phyloP scores from a whole-genome alignment of 1,140 invertebrate genomes.

The Mercenaria mercenaria region DNA sequence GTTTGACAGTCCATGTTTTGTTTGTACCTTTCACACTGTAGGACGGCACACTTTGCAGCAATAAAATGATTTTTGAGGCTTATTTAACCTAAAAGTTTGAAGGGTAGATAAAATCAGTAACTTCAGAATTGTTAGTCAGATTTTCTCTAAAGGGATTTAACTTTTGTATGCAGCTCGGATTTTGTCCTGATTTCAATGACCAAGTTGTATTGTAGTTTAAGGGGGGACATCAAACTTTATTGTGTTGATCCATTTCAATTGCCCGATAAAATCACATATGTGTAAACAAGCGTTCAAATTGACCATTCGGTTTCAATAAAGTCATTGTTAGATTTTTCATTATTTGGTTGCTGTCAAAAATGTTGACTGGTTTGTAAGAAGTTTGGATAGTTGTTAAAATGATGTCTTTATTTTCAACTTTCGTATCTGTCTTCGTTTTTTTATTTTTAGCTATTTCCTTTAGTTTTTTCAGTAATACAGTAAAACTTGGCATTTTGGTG shows the following conservation, averaged over 20 bases:
- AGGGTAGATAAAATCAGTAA: conserved; percentile 10
- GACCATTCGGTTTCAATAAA: background rate
- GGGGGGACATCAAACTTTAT: background rate
- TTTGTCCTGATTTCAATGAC: background rate
- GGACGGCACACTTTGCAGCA: background rate
- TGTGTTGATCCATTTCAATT: background rate
- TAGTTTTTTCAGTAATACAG: too few species aligned
- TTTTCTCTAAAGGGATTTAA: background rate
- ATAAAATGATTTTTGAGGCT: background rate
- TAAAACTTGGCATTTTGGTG: too few species aligned
- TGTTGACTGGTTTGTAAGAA: background rate
- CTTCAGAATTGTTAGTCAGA: background rate
- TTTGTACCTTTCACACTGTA: background rate
- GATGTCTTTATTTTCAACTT: background rate
- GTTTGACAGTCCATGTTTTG: background rate
- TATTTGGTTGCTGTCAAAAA: background rate
- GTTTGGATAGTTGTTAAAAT: background rate
- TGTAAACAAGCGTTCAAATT: conserved; percentile 19
- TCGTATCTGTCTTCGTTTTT: too few species aligned
- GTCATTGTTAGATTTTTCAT: background rate
- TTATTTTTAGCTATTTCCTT: too few species aligned
- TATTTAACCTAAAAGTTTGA: background rate
- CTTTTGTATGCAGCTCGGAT: background rate
- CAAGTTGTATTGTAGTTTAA: background rate
- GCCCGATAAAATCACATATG: conserved; percentile 4